Evolutionary conservation across 2,888 invertebrate genomes (phyloP).

Genomic region (Bhutanitis thaidina): DNA sequence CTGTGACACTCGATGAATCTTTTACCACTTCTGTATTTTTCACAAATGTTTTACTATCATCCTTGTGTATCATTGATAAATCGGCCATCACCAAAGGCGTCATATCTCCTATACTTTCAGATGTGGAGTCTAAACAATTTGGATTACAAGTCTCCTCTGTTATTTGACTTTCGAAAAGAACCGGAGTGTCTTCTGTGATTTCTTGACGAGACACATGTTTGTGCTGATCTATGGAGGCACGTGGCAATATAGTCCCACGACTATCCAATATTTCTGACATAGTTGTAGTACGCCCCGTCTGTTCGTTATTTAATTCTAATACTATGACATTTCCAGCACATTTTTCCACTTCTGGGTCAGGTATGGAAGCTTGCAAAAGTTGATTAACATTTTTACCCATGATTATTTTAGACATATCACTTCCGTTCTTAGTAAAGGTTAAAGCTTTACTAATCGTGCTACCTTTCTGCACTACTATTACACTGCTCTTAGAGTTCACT

Average conservation of each 20-base stretch:
- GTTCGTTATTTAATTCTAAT: slow-evolving; percentile 70
- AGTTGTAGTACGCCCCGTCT: slow-evolving; percentile 63
- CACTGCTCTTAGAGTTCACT: slow-evolving; percentile 74
- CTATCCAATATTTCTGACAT: slow-evolving; percentile 72
- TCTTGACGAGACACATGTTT: slow-evolving; percentile 40
- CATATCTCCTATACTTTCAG: slow-evolving; percentile 60
- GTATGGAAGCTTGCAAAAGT: slow-evolving; percentile 61
- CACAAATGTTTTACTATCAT: slow-evolving; percentile 45
- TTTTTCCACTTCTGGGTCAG: slow-evolving; percentile 60
- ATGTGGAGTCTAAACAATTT: slow-evolving; percentile 64
- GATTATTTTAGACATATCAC: slow-evolving; percentile 73
- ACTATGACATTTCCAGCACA: slow-evolving; percentile 69
- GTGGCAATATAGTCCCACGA: slow-evolving; percentile 38
- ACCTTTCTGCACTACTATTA: slow-evolving; percentile 81
- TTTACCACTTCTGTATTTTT: slow-evolving; percentile 56
- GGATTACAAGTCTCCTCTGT: slow-evolving; percentile 61
- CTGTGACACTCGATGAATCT: slow-evolving; percentile 67
- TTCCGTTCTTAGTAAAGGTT: slow-evolving; percentile 68
- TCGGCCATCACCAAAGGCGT: slow-evolving; percentile 48
- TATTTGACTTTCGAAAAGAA: slow-evolving; percentile 65
- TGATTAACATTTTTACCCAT: slow-evolving; percentile 76
- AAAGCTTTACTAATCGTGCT: slow-evolving; percentile 72
- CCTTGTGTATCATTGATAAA: slow-evolving; percentile 47
- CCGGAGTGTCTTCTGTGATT: slow-evolving; percentile 81
- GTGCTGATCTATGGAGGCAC: slow-evolving; percentile 38